phyloP scores from a whole-genome alignment of 1,140 invertebrate species.

The Papilio aristodemus region DNA sequence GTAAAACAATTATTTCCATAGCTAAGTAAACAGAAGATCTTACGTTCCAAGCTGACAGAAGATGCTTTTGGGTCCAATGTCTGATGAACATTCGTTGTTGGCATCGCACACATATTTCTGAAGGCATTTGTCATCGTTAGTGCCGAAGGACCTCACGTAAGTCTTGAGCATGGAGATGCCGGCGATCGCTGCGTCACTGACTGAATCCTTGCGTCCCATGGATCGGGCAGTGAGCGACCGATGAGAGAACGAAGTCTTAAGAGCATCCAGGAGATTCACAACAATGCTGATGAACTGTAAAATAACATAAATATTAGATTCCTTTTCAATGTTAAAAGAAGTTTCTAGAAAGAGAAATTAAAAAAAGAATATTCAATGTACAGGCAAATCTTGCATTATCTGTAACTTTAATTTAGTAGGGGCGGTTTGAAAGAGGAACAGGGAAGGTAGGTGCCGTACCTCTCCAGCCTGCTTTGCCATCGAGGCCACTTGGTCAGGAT shows the following conservation, averaged over 20 bases:
- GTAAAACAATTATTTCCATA: too few relatives aligned
- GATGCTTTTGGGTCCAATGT: constrained; percentile 90
- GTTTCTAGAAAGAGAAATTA: background rate
- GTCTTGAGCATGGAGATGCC: constrained; percentile 93
- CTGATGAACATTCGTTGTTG: constrained; percentile 91
- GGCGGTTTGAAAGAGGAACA: constrained; percentile 50
- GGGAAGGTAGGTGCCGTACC: constrained; percentile 85
- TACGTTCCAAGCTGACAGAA: constrained; percentile 96
- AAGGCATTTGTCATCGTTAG: constrained; percentile 89
- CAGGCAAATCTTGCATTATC: constrained; percentile 14
- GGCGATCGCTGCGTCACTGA: constrained; percentile 92
- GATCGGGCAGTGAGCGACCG: constrained; percentile 90
- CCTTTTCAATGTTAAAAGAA: background rate
- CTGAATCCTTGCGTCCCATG: constrained; percentile 90
- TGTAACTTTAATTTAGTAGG: constrained; percentile 34
- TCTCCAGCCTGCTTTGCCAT: constrained; percentile 96
- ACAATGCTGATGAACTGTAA: constrained; percentile 94
- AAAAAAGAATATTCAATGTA: background rate
- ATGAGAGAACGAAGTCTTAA: constrained; percentile 95
- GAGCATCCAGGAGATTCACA: constrained; percentile 91
- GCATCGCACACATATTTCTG: constrained; percentile 93
- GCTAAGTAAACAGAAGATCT: constrained; percentile 77
- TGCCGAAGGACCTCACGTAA: constrained; percentile 90
- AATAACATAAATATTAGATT: constrained; percentile 36
- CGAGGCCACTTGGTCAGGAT: constrained; percentile 92